Conservation (phyloP, 2,797 vertebrate species). For the Periophthalmus magnuspinnatus region DNA sequence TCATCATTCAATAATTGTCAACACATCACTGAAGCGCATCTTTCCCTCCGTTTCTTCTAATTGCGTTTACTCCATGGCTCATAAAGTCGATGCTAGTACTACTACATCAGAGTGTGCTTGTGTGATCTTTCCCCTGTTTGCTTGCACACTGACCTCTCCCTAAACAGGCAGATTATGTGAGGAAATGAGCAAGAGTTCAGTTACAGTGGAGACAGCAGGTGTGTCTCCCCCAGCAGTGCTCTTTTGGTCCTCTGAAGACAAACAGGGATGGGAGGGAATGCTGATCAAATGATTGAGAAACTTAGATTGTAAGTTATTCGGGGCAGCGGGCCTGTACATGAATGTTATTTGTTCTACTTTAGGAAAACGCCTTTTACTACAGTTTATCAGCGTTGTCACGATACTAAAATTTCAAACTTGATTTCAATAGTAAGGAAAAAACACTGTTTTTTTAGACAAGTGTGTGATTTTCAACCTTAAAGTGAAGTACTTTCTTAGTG, state of each 20-base stretch:
- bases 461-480: no score
- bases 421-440: no score
- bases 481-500: no score
- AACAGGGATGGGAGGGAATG: not conserved
- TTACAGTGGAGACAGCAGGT: slow-evolving; percentile 6
- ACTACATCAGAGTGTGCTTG: not conserved
- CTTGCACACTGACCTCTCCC: slow-evolving; percentile 6
- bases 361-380: not conserved
- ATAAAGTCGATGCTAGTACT: not conserved
- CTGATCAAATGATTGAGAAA: not conserved
- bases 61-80: not conserved
- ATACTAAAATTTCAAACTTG: no score
- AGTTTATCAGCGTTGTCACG: no score
- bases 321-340: not conserved
- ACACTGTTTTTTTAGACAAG: no score
- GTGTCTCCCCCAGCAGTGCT: not conserved
- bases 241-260: not conserved
- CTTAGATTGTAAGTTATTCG: not conserved
- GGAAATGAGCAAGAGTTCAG: slow-evolving; percentile 3
- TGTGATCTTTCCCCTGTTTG: slow-evolving; percentile 1
- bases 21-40: not conserved
- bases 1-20: not conserved
- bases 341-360: not conserved
- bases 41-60: not conserved
- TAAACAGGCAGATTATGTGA: slow-evolving; percentile 3